Conservation (phyloP, 2,113 vertebrate genomes). For the Tragulus kanchil region DNA sequence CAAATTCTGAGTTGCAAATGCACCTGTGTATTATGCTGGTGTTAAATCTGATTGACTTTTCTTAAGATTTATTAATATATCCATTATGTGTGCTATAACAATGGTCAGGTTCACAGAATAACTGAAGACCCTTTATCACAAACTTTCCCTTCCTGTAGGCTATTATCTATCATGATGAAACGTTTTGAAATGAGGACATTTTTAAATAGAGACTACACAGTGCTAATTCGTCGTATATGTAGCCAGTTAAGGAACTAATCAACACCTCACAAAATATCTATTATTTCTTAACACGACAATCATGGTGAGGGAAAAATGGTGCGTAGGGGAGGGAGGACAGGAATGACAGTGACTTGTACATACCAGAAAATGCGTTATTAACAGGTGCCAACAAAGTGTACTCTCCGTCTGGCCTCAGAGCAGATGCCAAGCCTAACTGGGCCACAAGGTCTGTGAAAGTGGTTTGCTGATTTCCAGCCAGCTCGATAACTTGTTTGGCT, state of each 20-base stretch:
- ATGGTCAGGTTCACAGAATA: neutral
- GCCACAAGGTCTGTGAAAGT: conserved; percentile 94
- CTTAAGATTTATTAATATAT: neutral
- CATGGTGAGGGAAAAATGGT: neutral
- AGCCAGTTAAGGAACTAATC: neutral
- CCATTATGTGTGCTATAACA: neutral
- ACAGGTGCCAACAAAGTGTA: conserved; percentile 96
- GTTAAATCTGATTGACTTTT: conserved; percentile 31
- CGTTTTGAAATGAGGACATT: neutral
- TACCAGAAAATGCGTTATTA: conserved; percentile 94
- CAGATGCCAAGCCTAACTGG: conserved; percentile 91
- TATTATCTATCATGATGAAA: neutral
- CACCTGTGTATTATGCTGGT: neutral
- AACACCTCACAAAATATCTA: neutral
- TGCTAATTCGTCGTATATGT: neutral
- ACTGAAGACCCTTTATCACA: neutral
- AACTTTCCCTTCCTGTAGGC: neutral
- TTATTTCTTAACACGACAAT: neutral
- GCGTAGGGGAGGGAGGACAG: neutral
- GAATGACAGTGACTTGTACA: conserved; percentile 64
- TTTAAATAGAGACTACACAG: neutral
- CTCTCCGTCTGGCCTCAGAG: conserved; percentile 90
- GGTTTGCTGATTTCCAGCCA: conserved; percentile 92
- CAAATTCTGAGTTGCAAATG: neutral
- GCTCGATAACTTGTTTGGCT: conserved; percentile 97